Evolutionary conservation across 1,140 invertebrate genomes (phyloP).

Genomic region (Heterodera schachtii): DNA sequence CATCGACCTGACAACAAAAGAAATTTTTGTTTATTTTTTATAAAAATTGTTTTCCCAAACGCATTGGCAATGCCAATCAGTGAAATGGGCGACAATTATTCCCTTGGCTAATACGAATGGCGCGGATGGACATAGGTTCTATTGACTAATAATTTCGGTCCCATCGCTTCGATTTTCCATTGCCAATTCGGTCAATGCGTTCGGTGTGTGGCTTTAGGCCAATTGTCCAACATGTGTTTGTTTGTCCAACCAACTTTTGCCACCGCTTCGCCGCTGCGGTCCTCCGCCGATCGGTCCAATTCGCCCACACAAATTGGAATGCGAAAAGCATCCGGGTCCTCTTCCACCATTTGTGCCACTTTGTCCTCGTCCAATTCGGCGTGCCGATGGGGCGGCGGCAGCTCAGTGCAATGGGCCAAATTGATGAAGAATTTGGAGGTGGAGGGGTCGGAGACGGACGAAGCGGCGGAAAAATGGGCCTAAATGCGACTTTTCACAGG

Average conservation of each 20-base stretch:
- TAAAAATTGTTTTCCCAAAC: no score
- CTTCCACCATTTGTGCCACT: slow-evolving; percentile 34
- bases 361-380: slow-evolving; percentile 36
- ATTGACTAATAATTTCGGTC: no score
- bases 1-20: slow-evolving; percentile 35
- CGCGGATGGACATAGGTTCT: no score
- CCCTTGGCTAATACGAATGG: no score
- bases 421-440: slow-evolving; percentile 37
- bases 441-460: slow-evolving; percentile 13
- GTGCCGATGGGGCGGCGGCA: slow-evolving; percentile 23
- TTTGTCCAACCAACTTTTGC: not conserved
- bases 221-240: no score
- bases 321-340: slow-evolving; percentile 31
- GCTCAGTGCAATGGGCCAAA: slow-evolving; percentile 38
- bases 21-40: not conserved
- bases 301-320: slow-evolving; percentile 38
- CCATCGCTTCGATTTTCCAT: no score
- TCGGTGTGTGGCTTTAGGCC: no score
- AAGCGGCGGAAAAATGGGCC: slow-evolving; percentile 19
- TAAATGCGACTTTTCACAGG: not conserved
- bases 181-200: no score
- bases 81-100: no score
- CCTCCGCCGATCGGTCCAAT: slow-evolving; percentile 29
- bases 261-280: slow-evolving; percentile 23
- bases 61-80: no score